Evolutionary conservation across 2,888 invertebrate genomes (phyloP), one percentile per base, ranked within the genome.

Genomic region (Andrena minutula): DNA sequence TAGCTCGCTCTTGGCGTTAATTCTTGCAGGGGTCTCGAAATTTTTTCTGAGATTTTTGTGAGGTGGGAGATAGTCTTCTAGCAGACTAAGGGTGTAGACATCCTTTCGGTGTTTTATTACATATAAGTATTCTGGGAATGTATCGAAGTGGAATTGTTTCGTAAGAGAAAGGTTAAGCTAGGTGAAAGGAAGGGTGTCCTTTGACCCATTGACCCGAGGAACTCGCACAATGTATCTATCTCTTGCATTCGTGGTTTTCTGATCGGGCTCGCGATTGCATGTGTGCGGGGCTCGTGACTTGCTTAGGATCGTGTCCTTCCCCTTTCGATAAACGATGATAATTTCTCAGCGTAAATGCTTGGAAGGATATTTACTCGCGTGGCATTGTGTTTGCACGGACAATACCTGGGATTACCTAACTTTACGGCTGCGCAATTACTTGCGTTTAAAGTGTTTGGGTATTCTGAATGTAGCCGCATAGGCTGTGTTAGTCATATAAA

Each of bases 141-240:
- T 7, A 28, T 10, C 16, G 2, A 35, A 49, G 32, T 26, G 23
- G 7, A 28, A 60, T 68, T 10, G 47, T 16, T 16, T 61, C 35
- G n/a, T 35, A 6, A 2, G n/a, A n/a, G 35, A n/a, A 7, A 47
- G 28, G 41, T 70, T 41, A 64, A 30, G 4, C 4, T 23, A 41
- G 26, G 30, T 64, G 61, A 73, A 49, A 74, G 49, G 56, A 51
- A 56, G 35, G 53, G 65, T 64, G 56, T 65, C 28, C 32, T 66
- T 20, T 77, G 83, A 84, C 79, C 84, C 41, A 68, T 41, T 83
- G 83, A 84, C 83, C 77, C 49, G 70, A 69, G 61, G 51, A 84
- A 69, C 41, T 32, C n/a, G 51, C 35, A 20, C 53, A 8, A 49
- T 51, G 60, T 16, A 8, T 51, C 32, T 30, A 12, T 58, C 51